phyloP scores from a whole-genome alignment of 2,888 invertebrate genomes.

The Acanthoscelides obtectus region DNA sequence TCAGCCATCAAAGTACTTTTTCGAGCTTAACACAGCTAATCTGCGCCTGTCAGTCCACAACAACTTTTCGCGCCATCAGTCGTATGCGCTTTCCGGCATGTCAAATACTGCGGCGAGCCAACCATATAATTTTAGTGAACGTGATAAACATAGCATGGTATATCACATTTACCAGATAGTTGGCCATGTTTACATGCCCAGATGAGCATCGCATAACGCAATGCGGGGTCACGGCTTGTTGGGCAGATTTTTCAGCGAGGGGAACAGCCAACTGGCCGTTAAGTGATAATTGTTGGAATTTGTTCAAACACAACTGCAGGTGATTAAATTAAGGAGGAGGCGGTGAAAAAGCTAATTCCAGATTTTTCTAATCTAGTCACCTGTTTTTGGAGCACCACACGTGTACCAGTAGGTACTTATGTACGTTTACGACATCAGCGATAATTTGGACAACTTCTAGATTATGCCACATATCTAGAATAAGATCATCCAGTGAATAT shows the following conservation, averaged over 20 bases:
- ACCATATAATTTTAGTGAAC: constrained; percentile 16
- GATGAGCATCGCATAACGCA: neutral
- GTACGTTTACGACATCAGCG: too few species aligned
- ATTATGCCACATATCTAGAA: too few species aligned
- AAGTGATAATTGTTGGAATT: neutral
- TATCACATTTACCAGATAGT: constrained; percentile 12
- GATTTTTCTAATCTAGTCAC: too few species aligned
- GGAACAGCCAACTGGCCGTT: neutral
- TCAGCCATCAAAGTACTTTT: too few species aligned
- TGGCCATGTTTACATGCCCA: constrained; percentile 1
- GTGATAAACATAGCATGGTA: constrained; percentile 13
- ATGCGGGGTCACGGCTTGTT: neutral
- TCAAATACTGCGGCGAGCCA: constrained; percentile 1
- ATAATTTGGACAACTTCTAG: too few species aligned
- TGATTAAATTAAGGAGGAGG: neutral
- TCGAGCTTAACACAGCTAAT: too few species aligned
- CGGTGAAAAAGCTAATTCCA: too few species aligned
- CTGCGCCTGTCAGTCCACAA: neutral
- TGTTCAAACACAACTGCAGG: neutral
- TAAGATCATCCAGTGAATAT: too few species aligned
- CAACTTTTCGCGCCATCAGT: neutral
- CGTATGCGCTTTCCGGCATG: neutral
- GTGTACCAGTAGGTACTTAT: too few species aligned
- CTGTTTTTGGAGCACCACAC: too few species aligned
- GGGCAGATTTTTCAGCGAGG: neutral